Percentiles rank a stretch among this genome's conserved stretches.
phyloP scores from a whole-genome alignment of 2,113 vertebrate genomes.

The Gulo gulo region DNA sequence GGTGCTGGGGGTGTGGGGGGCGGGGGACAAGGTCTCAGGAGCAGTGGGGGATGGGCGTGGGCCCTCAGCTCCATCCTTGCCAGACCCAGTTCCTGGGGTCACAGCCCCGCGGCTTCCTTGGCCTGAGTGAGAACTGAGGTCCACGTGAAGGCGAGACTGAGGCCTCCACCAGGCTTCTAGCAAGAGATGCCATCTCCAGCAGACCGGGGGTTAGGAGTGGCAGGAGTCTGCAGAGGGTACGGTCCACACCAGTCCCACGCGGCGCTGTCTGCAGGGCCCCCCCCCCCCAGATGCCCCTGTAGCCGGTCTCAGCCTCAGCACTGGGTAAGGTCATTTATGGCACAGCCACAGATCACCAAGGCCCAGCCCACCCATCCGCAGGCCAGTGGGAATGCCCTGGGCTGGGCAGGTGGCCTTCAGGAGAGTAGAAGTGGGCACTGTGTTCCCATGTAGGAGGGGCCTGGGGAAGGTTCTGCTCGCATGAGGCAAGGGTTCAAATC shows the following conservation, averaged over 20 bases:
- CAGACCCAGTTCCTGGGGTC: neutral
- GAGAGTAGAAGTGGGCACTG: neutral
- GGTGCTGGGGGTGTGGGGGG: neutral
- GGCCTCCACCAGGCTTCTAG: neutral
- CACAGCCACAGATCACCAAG: neutral
- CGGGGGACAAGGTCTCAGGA: neutral
- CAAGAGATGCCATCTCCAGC: neutral
- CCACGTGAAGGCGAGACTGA: neutral
- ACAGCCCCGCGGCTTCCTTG: neutral
- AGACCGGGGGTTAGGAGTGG: neutral
- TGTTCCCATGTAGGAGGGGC: neutral
- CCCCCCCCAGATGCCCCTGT: neutral
- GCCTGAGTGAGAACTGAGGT: neutral
- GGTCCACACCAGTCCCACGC: rapidly evolving
- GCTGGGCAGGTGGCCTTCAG: neutral
- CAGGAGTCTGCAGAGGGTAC: neutral
- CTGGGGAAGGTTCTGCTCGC: conserved; percentile 25
- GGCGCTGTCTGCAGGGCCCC: rapidly evolving
- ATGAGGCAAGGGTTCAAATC: neutral
- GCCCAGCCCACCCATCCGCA: neutral
- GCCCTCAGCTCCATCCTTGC: neutral
- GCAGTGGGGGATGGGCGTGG: rapidly evolving
- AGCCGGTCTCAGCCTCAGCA: neutral
- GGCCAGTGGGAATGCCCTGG: neutral
- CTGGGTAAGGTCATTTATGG: neutral